A percentile compares a stretch with the other conserved stretches of the same genome.
phyloP scores from a whole-genome alignment of 2,113 vertebrate species.

The Macrotus californicus region DNA sequence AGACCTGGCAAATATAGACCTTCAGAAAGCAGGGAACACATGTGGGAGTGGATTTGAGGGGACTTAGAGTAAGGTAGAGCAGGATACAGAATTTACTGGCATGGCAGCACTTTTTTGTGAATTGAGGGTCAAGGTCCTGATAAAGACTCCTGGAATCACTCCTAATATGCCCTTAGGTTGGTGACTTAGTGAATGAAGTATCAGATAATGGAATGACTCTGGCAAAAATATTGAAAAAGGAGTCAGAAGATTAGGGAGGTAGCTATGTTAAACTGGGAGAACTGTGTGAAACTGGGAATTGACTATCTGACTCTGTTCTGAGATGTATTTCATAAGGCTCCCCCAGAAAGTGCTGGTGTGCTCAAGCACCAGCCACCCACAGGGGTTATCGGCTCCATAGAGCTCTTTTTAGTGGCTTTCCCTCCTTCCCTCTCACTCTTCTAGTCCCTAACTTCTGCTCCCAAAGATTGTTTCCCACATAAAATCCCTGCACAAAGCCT shows the following conservation, averaged over 20 bases:
- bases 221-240: not conserved
- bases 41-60: not conserved
- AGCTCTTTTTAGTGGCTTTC: not conserved
- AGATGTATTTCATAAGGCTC: not conserved
- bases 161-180: not conserved
- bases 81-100: not conserved
- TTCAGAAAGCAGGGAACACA: not conserved
- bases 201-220: not conserved
- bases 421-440: not conserved
- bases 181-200: not conserved
- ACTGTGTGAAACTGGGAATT: not conserved
- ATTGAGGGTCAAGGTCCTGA: not conserved
- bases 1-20: not conserved
- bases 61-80: accelerated
- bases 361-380: not conserved
- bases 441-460: not conserved
- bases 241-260: not conserved
- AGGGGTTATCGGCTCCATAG: not conserved
- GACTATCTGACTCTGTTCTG: not conserved
- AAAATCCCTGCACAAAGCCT: not conserved
- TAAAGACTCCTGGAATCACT: not conserved
- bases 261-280: not conserved
- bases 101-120: not conserved
- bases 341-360: not conserved
- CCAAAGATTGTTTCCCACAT: not conserved